phyloP scores from a whole-genome alignment of 2,888 invertebrate species.

The Rhagonycha lutea region DNA sequence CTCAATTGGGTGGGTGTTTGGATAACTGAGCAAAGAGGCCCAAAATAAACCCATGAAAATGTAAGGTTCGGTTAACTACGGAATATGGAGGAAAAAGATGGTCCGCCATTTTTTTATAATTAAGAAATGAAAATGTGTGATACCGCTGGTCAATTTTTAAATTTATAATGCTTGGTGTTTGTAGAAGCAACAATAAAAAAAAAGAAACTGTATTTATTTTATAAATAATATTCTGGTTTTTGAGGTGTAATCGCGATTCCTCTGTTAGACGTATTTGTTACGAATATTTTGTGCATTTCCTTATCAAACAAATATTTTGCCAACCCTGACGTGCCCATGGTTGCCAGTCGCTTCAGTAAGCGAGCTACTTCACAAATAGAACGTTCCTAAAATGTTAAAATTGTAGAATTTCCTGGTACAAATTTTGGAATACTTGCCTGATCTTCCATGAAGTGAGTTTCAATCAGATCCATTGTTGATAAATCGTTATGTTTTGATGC shows the following conservation, averaged over 20 bases:
- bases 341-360: constrained; percentile 40
- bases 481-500: constrained; percentile 58
- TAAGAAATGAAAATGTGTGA: neutral
- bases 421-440: constrained; percentile 47
- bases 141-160: neutral
- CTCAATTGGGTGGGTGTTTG: neutral
- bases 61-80: too few species aligned
- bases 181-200: neutral
- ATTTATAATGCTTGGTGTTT: neutral
- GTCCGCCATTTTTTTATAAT: too few species aligned
- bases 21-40: too few species aligned
- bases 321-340: constrained; percentile 38
- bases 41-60: too few species aligned
- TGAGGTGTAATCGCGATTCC: neutral
- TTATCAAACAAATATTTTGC: constrained; percentile 48
- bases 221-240: neutral
- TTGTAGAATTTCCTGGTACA: neutral
- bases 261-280: neutral
- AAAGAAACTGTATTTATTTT: neutral
- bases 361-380: constrained; percentile 46
- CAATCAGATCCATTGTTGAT: constrained; percentile 59
- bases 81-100: too few species aligned
- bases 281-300: constrained; percentile 40
- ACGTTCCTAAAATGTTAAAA: constrained; percentile 38
- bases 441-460: constrained; percentile 59